Base-by-base conservation (phyloP, 2,797 vertebrate genomes). In the Siniperca scherzeri region DNA sequence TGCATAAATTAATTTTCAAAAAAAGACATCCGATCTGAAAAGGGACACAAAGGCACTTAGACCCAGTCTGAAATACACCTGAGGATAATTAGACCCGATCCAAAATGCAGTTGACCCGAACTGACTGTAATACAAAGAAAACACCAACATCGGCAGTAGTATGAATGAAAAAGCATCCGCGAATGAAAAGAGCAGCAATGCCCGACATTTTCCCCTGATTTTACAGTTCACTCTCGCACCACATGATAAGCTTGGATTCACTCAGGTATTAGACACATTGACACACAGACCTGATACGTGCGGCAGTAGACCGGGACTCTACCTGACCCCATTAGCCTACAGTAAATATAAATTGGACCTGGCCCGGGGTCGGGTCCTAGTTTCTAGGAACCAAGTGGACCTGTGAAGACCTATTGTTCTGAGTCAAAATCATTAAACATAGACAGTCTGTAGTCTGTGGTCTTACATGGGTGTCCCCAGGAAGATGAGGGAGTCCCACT, bases 401-500 rank as follows among this genome's bases (percentile, higher is more conserved):
- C 9, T 1, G 0, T 60, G 36, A 55, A 44, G 22, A 62, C 11
- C 22, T 52, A 42, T 12, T 42, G 6, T 27, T n/a, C 25, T 5
- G 14, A 27, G 5, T 77, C 21, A 13, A 22, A n/a, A 46, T 22
- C 25, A 38, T 48, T n/a, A 56, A 33, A 53, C 27, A 16, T 4
- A 48, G 57, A 56, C 4, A 3, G 22, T 60, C 2, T 38, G 27
- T 9, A 3, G 30, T 17, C 16, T 21, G 5, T 25, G 46, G 21
- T 64, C 94, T 96, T 94, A 96, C 96, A 96, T 96, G 56, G 95
- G 95, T 0, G 95, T 96, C 60, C 95, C 95, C 27, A 96, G 87
- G 92, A 96, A 95, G 91, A 96, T 96, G 85, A 96, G 95, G 0
- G 95, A 96, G 90, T 96, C 94, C 96, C 96, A 96, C 86, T 95